Evolutionary conservation across 2,797 vertebrate species (phyloP).

Genomic region (Hapalemur alaotrensis): DNA sequence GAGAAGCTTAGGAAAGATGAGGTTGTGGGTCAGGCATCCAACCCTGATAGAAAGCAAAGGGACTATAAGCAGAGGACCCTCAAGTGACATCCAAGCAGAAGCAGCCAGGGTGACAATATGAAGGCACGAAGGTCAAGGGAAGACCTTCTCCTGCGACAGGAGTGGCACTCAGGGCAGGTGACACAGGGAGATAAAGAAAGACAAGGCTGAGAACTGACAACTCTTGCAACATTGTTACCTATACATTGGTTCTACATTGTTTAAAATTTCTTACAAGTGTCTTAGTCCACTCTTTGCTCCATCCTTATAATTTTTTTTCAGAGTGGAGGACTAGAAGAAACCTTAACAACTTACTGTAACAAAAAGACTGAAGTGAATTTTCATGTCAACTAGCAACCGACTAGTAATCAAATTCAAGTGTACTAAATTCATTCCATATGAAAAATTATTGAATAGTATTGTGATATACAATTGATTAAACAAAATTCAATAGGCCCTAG

Average conservation of each 20-base stretch:
- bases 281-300: neutral
- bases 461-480: neutral
- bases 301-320: neutral
- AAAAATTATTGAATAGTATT: slow-evolving; percentile 3
- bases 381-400: neutral
- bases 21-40: neutral
- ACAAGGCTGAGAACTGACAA: neutral
- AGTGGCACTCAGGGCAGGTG: accelerated
- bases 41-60: neutral
- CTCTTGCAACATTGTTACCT: neutral
- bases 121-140: neutral
- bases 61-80: neutral
- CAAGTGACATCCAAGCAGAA: neutral
- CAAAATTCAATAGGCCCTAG: neutral
- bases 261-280: neutral
- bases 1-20: neutral
- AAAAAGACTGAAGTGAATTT: neutral
- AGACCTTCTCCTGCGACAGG: neutral
- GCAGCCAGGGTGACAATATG: neutral
- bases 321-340: neutral
- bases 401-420: neutral
- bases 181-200: neutral
- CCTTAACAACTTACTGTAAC: neutral
- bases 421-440: neutral
- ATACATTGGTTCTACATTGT: neutral